Conservation (phyloP, 1,140 invertebrate species). For the Archegozetes longisetosus region DNA sequence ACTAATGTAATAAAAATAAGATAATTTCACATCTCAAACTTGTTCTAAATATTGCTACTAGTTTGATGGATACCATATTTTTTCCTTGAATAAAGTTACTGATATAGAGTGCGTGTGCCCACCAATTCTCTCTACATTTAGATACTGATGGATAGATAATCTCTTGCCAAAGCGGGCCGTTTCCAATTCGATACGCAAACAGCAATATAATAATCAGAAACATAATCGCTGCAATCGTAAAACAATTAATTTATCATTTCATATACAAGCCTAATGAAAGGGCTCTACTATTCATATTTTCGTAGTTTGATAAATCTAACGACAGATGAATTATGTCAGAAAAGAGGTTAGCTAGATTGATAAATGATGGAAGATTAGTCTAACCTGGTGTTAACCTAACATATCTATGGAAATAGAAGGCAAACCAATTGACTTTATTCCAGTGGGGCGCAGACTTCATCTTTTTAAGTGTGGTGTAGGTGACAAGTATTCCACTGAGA, state of each 20-base stretch:
- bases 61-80: conserved; percentile 7
- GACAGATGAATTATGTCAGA: too few species aligned
- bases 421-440: neutral
- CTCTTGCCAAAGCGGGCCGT: conserved; percentile 10
- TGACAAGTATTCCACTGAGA: conserved; percentile 7
- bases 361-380: neutral
- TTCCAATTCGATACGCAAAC: neutral
- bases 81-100: conserved; percentile 59
- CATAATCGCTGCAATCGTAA: conserved; percentile 6
- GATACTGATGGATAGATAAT: neutral
- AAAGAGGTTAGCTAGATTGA: too few species aligned
- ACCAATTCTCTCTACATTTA: conserved; percentile 54
- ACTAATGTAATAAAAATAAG: conserved; percentile 4
- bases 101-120: conserved; percentile 65
- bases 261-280: neutral
- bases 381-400: neutral
- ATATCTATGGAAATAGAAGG: neutral
- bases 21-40: neutral
- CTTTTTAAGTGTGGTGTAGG: neutral
- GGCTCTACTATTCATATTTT: too few species aligned
- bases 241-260: neutral
- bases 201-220: conserved; percentile 1
- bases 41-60: neutral
- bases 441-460: neutral
- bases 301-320: too few species aligned